Percentiles rank a stretch among this genome's conserved stretches.
phyloP scores from a whole-genome alignment of 2,888 invertebrate species.

The Xestoiulus laeticollis region DNA sequence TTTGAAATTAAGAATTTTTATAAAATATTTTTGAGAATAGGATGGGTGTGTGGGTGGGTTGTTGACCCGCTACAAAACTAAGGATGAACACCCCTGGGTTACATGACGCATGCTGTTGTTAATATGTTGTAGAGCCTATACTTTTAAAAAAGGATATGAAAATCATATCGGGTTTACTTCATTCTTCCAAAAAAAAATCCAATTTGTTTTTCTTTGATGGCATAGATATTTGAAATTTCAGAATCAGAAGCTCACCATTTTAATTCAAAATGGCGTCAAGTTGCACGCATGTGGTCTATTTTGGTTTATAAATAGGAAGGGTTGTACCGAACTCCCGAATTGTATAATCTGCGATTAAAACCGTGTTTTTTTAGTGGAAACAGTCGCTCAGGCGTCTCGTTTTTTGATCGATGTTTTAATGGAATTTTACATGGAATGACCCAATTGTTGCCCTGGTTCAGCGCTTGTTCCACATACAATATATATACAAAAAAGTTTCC shows the following conservation, averaged over 20 bases:
- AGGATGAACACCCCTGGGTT: too few relatives aligned
- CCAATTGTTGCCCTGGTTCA: neutral
- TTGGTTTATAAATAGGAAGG: neutral
- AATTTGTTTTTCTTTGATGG: neutral
- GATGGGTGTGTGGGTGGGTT: too few relatives aligned
- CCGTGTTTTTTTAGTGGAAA: neutral
- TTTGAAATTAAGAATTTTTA: too few relatives aligned
- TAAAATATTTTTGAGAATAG: too few relatives aligned
- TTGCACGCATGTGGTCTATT: neutral
- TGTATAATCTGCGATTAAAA: neutral
- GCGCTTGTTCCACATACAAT: neutral
- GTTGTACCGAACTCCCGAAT: neutral
- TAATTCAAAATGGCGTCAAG: neutral
- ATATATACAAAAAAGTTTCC: neutral
- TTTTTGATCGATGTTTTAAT: constrained; percentile 11
- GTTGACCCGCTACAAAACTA: too few relatives aligned
- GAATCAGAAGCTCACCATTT: neutral
- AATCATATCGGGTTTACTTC: neutral
- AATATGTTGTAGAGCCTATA: too few relatives aligned
- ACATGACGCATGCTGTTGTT: too few relatives aligned
- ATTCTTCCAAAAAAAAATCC: neutral
- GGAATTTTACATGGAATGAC: neutral
- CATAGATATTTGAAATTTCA: neutral
- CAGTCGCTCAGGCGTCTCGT: neutral
- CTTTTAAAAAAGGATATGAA: too few relatives aligned